These are phyloP conservation scores for Leptosomus discolor DNA, from an alignment of 2,113 vertebrate genomes.

Conservation along the genomic window DNA sequence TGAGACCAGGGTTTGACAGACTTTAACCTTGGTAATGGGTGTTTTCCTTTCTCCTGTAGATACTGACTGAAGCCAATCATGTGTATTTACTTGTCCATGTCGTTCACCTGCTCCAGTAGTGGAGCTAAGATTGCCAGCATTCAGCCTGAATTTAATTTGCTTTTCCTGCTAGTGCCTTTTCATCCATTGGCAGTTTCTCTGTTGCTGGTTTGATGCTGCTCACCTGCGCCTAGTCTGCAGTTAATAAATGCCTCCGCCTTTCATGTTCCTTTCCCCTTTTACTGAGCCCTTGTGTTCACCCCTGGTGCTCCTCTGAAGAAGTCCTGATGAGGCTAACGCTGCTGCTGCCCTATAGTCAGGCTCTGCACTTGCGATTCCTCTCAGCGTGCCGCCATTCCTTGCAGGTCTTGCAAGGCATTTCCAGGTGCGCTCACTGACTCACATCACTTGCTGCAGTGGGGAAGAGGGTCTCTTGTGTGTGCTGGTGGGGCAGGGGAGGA, in stretches of 20 bases:
- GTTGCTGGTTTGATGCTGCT: not conserved
- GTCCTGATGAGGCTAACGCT: not conserved
- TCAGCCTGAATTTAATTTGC: not conserved
- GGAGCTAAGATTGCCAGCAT: not conserved
- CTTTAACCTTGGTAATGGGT: not conserved
- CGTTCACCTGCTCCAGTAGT: not conserved
- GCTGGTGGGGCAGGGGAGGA: not conserved
- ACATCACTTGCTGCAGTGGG: not conserved
- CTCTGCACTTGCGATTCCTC: not conserved
- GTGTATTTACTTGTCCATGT: not conserved
- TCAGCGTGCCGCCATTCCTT: rapidly evolving
- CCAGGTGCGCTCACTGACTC: rapidly evolving
- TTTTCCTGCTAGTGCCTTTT: not conserved
- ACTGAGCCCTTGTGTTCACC: not conserved
- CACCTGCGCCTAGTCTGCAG: not conserved
- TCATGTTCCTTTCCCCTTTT: not conserved
- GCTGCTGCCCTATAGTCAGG: rapidly evolving
- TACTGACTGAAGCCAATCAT: not conserved
- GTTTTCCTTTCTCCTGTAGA: not conserved
- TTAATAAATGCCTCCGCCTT: not conserved
- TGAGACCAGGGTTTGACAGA: not conserved
- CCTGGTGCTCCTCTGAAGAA: not conserved
- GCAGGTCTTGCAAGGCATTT: rapidly evolving
- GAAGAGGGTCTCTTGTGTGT: not conserved
- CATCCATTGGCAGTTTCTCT: not conserved